Evolutionary conservation across 2,888 invertebrate species (phyloP).

Genomic region (Trissoscelio sp.): DNA sequence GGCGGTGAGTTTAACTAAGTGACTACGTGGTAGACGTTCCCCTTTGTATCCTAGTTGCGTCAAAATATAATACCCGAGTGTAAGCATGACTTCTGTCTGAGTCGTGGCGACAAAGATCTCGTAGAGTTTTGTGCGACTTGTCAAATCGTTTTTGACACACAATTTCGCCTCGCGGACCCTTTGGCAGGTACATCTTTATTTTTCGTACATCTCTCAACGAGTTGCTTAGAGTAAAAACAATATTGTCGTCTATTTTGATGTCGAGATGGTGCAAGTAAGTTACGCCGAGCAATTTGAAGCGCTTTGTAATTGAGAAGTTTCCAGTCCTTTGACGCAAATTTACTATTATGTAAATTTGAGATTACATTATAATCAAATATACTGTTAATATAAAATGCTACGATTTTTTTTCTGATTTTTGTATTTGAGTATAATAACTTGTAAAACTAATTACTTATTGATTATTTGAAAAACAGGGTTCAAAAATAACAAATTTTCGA

Average conservation of each 20-base stretch:
- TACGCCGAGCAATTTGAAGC: background rate
- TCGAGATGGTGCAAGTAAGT: background rate
- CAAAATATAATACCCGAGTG: slow-evolving; percentile 54
- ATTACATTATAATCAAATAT: too few relatives aligned
- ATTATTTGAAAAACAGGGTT: too few relatives aligned
- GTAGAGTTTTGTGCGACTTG: slow-evolving; percentile 11
- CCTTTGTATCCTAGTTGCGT: slow-evolving; percentile 42
- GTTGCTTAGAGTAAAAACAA: too few relatives aligned
- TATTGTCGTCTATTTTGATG: background rate
- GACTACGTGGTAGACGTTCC: slow-evolving; percentile 55
- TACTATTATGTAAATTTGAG: background rate
- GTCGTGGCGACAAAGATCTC: slow-evolving; percentile 19
- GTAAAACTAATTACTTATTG: too few relatives aligned
- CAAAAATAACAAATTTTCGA: too few relatives aligned
- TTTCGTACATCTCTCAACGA: too few relatives aligned
- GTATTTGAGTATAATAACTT: too few relatives aligned
- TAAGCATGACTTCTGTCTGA: slow-evolving; percentile 20
- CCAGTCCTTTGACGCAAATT: background rate
- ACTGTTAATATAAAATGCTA: too few relatives aligned
- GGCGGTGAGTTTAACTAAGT: slow-evolving; percentile 60
- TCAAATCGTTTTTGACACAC: slow-evolving; percentile 13
- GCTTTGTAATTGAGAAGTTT: slow-evolving; percentile 17
- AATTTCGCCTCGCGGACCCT: too few relatives aligned
- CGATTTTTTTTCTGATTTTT: too few relatives aligned
- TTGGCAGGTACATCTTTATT: too few relatives aligned